phyloP scores from a whole-genome alignment of 2,797 vertebrate genomes.

The Lithobates sylvaticus region DNA sequence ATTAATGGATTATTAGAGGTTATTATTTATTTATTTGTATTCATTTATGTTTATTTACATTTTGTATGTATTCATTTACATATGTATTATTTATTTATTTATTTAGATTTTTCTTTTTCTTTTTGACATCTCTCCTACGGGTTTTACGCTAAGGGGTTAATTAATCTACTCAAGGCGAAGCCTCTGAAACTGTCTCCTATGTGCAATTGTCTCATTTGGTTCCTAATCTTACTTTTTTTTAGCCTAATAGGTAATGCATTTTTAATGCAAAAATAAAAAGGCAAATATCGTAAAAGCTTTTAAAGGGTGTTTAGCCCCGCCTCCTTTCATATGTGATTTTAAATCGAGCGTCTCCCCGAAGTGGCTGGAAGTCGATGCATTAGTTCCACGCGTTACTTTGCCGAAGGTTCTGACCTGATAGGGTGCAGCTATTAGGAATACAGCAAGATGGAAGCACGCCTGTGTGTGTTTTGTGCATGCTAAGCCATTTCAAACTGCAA shows the following conservation, averaged over 20 bases:
- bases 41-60: too few species aligned
- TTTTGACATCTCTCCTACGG: background rate
- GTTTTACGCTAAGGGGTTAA: conserved; percentile 43
- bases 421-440: background rate
- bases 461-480: background rate
- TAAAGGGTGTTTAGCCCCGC: conserved; percentile 46
- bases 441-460: background rate
- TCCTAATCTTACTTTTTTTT: conserved; percentile 57
- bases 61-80: too few species aligned
- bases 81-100: too few species aligned
- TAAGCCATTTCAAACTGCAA: background rate
- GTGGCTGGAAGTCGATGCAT: conserved; percentile 47
- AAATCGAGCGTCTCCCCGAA: conserved; percentile 48
- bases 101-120: too few species aligned
- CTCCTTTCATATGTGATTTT: conserved; percentile 44
- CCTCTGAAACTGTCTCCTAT: conserved; percentile 35
- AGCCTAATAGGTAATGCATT: conserved; percentile 61
- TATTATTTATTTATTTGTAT: too few species aligned
- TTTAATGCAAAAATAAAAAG: conserved; percentile 62
- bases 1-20: too few species aligned
- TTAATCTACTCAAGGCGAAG: conserved; percentile 35
- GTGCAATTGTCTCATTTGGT: conserved; percentile 58
- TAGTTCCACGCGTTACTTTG: conserved; percentile 1
- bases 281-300: conserved; percentile 61
- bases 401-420: conserved; percentile 25